These are phyloP conservation scores for Distichodus sexfasciatus DNA, from an alignment of 2,797 vertebrate species.

Conservation along the genomic window DNA sequence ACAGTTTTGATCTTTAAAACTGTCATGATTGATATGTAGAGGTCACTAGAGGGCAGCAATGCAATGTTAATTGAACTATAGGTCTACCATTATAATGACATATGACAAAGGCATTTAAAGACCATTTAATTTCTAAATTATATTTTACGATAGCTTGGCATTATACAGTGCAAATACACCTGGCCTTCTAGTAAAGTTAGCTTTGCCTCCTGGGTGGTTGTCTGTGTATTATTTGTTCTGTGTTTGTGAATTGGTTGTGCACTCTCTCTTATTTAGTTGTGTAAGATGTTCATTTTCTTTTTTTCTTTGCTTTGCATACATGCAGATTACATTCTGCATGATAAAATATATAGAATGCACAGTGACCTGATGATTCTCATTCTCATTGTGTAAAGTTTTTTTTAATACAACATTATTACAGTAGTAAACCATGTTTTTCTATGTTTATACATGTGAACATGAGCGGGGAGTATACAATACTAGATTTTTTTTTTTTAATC, in stretches of 20 bases:
- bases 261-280: not conserved
- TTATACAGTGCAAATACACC: not conserved
- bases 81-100: not conserved
- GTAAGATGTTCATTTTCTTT: too few species aligned
- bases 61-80: slow-evolving; percentile 1
- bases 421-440: too few species aligned
- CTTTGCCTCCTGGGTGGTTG: not conserved
- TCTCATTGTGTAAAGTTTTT: too few species aligned
- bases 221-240: not conserved
- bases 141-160: not conserved
- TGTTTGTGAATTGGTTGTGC: not conserved
- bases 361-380: too few species aligned
- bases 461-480: too few species aligned
- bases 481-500: too few species aligned
- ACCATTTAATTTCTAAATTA: not conserved
- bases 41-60: not conserved
- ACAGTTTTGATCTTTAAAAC: not conserved
- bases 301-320: not conserved
- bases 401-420: too few species aligned
- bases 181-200: not conserved
- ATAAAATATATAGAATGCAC: too few species aligned
- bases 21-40: slow-evolving; percentile 9
- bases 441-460: too few species aligned
- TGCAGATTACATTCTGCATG: not conserved
- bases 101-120: not conserved